phyloP scores from a whole-genome alignment of 2,888 invertebrate species.

The Drosophila nigritarsus region DNA sequence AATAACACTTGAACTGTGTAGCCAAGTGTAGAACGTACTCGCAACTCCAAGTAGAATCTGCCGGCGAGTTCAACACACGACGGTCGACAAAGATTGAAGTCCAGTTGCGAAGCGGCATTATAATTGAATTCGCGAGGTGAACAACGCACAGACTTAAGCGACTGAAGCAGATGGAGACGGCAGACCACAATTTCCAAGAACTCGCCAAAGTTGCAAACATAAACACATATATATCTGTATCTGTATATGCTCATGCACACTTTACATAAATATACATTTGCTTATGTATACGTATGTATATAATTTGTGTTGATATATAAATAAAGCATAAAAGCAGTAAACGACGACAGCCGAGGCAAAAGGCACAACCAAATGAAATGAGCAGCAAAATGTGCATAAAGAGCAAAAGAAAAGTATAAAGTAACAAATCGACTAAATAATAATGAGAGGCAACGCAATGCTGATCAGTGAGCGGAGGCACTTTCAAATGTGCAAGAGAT shows the following conservation, averaged over 20 bases:
- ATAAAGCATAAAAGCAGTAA: conserved; percentile 61
- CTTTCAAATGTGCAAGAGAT: conserved; percentile 18
- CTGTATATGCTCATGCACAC: background rate
- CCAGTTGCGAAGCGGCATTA: conserved; percentile 60
- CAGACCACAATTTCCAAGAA: conserved; percentile 70
- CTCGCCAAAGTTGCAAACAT: conserved; percentile 41
- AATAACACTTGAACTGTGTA: conserved; percentile 63
- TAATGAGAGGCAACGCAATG: conserved; percentile 25
- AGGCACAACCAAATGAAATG: conserved; percentile 57
- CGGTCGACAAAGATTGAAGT: conserved; percentile 19
- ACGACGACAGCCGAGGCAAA: conserved; percentile 49
- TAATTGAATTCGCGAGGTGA: conserved; percentile 79
- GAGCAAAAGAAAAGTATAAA: conserved; percentile 25
- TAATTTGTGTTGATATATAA: conserved; percentile 41
- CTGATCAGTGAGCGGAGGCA: conserved; percentile 6
- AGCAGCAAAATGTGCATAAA: conserved; percentile 26
- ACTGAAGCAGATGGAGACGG: conserved; percentile 46
- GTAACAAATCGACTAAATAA: conserved; percentile 58
- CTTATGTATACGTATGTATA: conserved; percentile 16
- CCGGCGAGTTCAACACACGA: conserved; percentile 54
- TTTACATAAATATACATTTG: conserved; percentile 27
- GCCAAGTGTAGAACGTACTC: conserved; percentile 38
- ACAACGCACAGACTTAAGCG: conserved; percentile 40
- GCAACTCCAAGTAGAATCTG: conserved; percentile 21
- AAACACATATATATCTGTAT: conserved; percentile 10